A percentile compares a stretch with the other conserved stretches of the same genome.
Evolutionary conservation across 2,888 invertebrate genomes (phyloP).

Genomic region (Agrochola circellaris): DNA sequence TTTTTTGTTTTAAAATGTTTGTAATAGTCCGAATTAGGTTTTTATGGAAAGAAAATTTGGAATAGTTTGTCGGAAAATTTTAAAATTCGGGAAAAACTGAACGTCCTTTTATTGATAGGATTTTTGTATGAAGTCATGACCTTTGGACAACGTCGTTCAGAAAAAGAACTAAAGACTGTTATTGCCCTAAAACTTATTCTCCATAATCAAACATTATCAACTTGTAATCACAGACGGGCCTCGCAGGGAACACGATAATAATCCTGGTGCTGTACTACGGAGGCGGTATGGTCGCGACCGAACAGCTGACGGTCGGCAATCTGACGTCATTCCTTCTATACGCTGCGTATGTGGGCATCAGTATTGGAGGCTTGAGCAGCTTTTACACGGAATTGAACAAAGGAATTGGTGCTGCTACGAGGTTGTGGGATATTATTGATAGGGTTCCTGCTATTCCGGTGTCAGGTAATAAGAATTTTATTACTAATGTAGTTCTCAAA

Average conservation of each 20-base stretch:
- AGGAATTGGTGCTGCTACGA: conserved; percentile 97
- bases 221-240: conserved; percentile 92
- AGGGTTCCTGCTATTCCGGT: conserved; percentile 94
- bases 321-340: conserved; percentile 98
- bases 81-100: too few relatives aligned
- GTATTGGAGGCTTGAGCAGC: conserved; percentile 96
- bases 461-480: conserved; percentile 87
- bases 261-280: conserved; percentile 98
- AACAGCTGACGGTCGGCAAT: conserved; percentile 95
- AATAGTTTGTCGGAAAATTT: too few relatives aligned
- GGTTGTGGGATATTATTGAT: conserved; percentile 97
- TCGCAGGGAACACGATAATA: conserved; percentile 97
- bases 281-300: conserved; percentile 95
- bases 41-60: too few relatives aligned
- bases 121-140: too few relatives aligned
- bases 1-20: too few relatives aligned
- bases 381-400: conserved; percentile 98
- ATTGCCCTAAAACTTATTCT: background rate
- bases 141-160: background rate
- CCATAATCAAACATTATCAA: conserved; percentile 24
- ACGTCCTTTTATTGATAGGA: too few relatives aligned
- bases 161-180: background rate
- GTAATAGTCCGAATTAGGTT: too few relatives aligned
- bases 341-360: conserved; percentile 97
- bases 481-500: background rate